A percentile compares a stretch with the other conserved stretches of the same genome.
Evolutionary conservation across 2,113 vertebrate genomes (phyloP).

Genomic region (Pelvicachromis taeniatus): DNA sequence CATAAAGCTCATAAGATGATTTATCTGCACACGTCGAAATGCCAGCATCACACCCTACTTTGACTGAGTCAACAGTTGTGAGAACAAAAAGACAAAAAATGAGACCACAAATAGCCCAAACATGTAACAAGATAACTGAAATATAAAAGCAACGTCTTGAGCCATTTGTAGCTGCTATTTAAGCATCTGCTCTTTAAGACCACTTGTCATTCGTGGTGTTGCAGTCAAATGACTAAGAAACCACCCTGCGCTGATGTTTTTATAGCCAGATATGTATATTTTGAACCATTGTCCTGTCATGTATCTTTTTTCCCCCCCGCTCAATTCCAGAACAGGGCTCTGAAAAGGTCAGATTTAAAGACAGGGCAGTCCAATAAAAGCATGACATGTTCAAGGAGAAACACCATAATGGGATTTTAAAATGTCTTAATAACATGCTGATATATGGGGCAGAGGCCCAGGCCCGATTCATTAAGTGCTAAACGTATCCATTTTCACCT

Average conservation of each 20-base stretch:
- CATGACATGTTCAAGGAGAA: conserved; percentile 83
- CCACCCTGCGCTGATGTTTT: conserved; percentile 35
- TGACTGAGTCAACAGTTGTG: conserved; percentile 42
- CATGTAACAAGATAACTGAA: conserved; percentile 51
- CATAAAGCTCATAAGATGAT: conserved; percentile 1
- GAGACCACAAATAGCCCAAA: conserved; percentile 34
- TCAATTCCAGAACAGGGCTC: conserved; percentile 52
- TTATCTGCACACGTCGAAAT: background rate
- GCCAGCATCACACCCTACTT: background rate
- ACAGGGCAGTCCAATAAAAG: conserved; percentile 80
- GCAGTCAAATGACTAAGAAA: conserved; percentile 4
- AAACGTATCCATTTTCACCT: conserved; percentile 82
- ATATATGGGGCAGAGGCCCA: conserved; percentile 76
- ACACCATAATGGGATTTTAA: conserved; percentile 84
- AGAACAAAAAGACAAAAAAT: conserved; percentile 45
- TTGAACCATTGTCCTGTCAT: conserved; percentile 13
- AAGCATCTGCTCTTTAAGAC: conserved; percentile 34
- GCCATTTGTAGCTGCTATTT: conserved; percentile 50
- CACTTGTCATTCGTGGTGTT: conserved; percentile 6
- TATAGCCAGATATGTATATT: conserved; percentile 28
- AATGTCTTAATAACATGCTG: conserved; percentile 85
- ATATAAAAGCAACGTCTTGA: conserved; percentile 49
- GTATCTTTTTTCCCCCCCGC: conserved; percentile 44
- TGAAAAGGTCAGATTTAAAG: conserved; percentile 82
- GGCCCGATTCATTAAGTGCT: conserved; percentile 80